phyloP scores from a whole-genome alignment of 2,888 invertebrate species.

The Fissipunctia ypsillon region DNA sequence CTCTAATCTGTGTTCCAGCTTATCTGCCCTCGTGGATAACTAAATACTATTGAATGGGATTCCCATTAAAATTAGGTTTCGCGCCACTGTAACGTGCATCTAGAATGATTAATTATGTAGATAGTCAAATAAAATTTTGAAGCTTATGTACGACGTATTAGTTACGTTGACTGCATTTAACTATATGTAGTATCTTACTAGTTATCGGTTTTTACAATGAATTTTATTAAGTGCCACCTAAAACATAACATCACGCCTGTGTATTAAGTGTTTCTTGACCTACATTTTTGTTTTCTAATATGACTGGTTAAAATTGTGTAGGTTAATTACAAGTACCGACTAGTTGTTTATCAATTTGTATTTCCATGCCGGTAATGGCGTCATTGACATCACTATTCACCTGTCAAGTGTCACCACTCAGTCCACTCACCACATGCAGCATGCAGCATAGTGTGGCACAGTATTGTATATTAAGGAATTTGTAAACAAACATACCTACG shows the following conservation, averaged over 20 bases:
- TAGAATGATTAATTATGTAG: background rate
- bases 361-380: conserved; percentile 41
- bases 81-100: conserved; percentile 7
- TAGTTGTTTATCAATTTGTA: conserved; percentile 3
- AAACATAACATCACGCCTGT: too few species aligned
- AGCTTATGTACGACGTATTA: background rate
- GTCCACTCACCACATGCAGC: conserved; percentile 33
- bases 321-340: background rate
- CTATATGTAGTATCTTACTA: background rate
- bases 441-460: conserved; percentile 2
- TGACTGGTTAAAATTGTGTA: background rate
- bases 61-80: conserved; percentile 23
- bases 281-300: background rate
- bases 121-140: background rate
- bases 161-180: background rate
- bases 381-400: conserved; percentile 31
- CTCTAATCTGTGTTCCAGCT: conserved; percentile 46
- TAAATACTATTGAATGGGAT: conserved; percentile 26
- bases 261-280: background rate
- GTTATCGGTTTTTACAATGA: background rate
- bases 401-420: too few species aligned
- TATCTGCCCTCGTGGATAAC: conserved; percentile 57
- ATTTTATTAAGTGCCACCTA: too few species aligned
- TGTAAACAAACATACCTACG: conserved; percentile 20
- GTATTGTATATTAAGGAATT: conserved; percentile 25